Evolutionary conservation across 2,888 invertebrate species (phyloP).

Genomic region (Caenorhabditis macrosperma): DNA sequence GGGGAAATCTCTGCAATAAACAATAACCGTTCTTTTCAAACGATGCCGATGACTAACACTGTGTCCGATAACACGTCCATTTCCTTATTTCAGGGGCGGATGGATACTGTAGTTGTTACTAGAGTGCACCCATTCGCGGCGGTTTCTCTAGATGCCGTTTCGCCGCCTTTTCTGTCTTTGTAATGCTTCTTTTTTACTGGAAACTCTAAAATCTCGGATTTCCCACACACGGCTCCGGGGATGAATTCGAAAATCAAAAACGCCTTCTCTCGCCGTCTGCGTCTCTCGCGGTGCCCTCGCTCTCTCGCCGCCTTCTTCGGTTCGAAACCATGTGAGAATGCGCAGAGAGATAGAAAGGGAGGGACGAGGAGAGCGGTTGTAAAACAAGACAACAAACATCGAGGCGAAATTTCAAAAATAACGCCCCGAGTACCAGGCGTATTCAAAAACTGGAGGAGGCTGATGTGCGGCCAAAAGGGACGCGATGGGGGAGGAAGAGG

Average conservation of each 20-base stretch:
- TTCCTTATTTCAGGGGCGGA: too few species aligned
- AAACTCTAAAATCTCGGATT: background rate
- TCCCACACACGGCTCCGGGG: background rate
- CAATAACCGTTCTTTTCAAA: too few species aligned
- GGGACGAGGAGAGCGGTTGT: too few species aligned
- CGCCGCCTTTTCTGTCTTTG: too few species aligned
- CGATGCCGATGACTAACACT: too few species aligned
- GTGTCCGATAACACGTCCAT: too few species aligned
- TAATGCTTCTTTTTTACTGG: too few species aligned
- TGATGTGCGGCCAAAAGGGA: background rate
- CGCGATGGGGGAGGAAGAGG: background rate
- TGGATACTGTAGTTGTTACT: too few species aligned
- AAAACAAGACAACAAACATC: slow-evolving; percentile 56
- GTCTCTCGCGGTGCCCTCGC: slow-evolving; percentile 2
- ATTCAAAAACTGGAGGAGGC: slow-evolving; percentile 13
- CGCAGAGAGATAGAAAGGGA: background rate
- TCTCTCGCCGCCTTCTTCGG: slow-evolving; percentile 1
- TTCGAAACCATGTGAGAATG: slow-evolving; percentile 32
- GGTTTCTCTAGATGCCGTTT: too few species aligned
- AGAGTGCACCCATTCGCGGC: too few species aligned
- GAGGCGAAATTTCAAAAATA: slow-evolving; percentile 45
- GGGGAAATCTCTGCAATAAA: background rate
- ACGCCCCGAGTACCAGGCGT: slow-evolving; percentile 11
- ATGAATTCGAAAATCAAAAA: slow-evolving; percentile 39
- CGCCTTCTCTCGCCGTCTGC: slow-evolving; percentile 37